phyloP scores from a whole-genome alignment of 2,797 vertebrate genomes.

The Iguana delicatissima region DNA sequence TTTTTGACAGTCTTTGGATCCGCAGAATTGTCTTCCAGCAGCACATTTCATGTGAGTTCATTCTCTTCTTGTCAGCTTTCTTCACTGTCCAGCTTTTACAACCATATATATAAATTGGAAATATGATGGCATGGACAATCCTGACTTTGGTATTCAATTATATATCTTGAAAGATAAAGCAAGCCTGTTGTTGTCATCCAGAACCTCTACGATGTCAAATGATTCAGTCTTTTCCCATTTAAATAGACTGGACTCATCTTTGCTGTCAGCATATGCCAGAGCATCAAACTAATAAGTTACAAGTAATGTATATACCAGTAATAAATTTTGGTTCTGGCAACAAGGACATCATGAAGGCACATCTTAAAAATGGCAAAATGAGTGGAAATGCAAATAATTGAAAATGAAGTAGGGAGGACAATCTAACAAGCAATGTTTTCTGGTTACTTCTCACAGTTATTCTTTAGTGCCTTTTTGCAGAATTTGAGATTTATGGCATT shows the following conservation, averaged over 20 bases:
- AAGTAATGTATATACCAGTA: neutral
- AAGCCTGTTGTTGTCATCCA: neutral
- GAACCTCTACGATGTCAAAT: neutral
- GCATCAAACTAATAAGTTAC: neutral
- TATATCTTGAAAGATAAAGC: neutral
- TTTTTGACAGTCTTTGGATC: no score
- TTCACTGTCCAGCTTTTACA: no score
- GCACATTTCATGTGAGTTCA: no score
- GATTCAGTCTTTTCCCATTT: neutral
- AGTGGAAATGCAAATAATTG: no score
- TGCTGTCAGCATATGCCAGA: neutral
- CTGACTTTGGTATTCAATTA: no score
- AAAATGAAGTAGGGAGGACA: neutral
- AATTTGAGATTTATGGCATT: neutral
- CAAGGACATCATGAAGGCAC: neutral
- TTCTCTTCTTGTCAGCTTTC: no score
- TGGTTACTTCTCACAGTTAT: neutral
- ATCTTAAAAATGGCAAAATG: neutral
- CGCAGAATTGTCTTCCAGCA: no score
- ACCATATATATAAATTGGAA: no score
- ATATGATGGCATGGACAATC: no score
- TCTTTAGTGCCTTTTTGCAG: neutral
- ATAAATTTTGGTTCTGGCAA: neutral
- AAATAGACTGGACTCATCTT: neutral
- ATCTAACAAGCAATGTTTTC: neutral